Conservation (phyloP, 2,888 invertebrate species). For the Drosophila kambysellisi region DNA sequence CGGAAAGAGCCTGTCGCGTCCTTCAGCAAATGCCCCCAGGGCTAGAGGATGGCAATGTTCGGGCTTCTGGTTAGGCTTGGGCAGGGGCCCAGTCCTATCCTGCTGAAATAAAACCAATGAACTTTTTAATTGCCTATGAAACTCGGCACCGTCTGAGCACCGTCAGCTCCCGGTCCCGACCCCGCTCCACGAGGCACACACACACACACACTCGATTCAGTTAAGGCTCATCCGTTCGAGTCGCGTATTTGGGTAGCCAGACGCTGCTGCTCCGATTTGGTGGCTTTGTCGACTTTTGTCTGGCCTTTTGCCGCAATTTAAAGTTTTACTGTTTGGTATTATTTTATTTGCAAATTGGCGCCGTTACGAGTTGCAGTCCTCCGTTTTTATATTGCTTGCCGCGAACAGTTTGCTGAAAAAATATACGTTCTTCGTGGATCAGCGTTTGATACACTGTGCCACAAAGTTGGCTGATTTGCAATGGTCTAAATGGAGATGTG, state of each 20-base stretch:
- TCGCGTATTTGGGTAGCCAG: constrained; percentile 71
- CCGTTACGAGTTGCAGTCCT: constrained; percentile 39
- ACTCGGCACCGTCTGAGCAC: constrained; percentile 36
- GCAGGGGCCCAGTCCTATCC: constrained; percentile 6
- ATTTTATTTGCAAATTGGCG: constrained; percentile 76
- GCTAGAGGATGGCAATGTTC: constrained; percentile 40
- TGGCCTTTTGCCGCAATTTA: constrained; percentile 55
- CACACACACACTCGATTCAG: constrained; percentile 1
- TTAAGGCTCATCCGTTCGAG: constrained; percentile 38
- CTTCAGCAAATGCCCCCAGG: constrained; percentile 35
- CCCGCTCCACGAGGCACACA: not conserved
- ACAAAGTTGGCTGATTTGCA: constrained; percentile 30
- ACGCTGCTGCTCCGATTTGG: constrained; percentile 21
- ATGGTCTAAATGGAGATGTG: not conserved
- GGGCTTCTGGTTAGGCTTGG: constrained; percentile 54
- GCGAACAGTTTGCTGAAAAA: constrained; percentile 4
- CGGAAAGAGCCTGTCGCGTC: constrained; percentile 39
- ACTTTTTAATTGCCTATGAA: constrained; percentile 79
- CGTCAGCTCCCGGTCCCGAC: constrained; percentile 9
- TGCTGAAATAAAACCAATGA: constrained; percentile 76
- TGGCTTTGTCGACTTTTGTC: not conserved
- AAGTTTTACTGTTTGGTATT: constrained; percentile 58
- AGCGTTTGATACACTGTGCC: constrained; percentile 21
- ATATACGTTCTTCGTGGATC: not conserved
- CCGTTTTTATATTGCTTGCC: constrained; percentile 22